Base-by-base conservation (phyloP, 2,113 vertebrate species). In the Physeter macrocephalus region DNA sequence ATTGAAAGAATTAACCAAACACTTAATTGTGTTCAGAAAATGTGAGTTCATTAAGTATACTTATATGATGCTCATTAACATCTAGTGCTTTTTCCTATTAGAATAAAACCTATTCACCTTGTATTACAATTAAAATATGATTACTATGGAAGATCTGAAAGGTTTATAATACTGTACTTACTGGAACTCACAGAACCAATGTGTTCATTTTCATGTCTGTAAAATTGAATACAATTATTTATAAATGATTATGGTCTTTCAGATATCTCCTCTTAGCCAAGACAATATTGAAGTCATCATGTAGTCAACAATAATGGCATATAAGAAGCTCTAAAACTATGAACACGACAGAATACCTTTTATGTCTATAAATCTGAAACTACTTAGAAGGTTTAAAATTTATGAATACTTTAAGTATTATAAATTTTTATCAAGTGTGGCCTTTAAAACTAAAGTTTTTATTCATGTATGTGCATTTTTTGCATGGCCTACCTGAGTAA, bases 341-440 rank as follows among this genome's bases (percentile, higher is more conserved):
- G 71, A 97, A 96, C 41, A 94, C 86, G 66, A 88, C 27, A 95
- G 72, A 62, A 25, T 96, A 95, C 67, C 78, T 98, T 96, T 97
- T 97, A 43, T 39, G 41, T 97, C 46, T 88, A 97, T 98, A 97
- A 98, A 98, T 98, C 95, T 97, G 91, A 62, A 98, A 93, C 71
- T 97, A 87, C 95, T 83, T 95, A 96, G 82, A 92, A 95, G 62
- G 34, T 96, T 82, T 98, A 95, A 97, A 97, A 98, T 98, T 98
- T 98, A 98, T 97, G 93, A 96, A 66, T 75, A 89, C 96, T 98
- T 97, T 71, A 97, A 67, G n/a, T 71, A 67, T 94, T 98, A 96
- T 84, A 98, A 97, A 97, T 98, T 98, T 97, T 98, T 98, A 96
- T 97, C 80, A 97, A 96, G 66, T 97, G 90, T 97, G 66, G 90